Conservation (phyloP, 37 sponge, comb jelly and placozoan species). For the Aplysina aerophoba region DNA sequence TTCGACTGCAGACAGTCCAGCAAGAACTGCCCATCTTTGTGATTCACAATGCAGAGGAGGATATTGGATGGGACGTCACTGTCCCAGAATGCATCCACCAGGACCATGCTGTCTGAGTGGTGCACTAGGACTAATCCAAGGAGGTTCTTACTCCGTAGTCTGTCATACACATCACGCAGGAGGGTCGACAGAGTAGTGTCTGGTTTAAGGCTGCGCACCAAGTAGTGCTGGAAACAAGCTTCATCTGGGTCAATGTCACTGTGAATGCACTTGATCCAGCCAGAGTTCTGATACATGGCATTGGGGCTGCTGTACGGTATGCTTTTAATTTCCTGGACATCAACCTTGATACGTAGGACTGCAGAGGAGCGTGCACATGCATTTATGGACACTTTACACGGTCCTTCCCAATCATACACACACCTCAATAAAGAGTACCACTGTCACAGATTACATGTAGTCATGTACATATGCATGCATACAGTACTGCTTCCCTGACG, state of each 20-base stretch:
- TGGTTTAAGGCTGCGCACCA: background rate
- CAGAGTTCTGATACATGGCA: background rate
- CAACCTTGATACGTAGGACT: constrained; percentile 37
- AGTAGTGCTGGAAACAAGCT: background rate
- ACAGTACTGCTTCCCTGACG: too few species aligned
- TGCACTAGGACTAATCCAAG: background rate
- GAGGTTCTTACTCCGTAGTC: background rate
- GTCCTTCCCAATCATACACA: too few species aligned
- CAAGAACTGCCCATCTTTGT: background rate
- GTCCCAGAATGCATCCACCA: background rate
- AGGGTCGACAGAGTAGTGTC: background rate
- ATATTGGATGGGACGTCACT: background rate
- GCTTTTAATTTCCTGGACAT: constrained; percentile 50
- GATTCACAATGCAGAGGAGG: background rate
- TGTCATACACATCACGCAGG: background rate
- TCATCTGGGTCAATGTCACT: background rate
- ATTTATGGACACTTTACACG: too few species aligned
- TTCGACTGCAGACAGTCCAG: background rate
- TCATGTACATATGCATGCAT: too few species aligned
- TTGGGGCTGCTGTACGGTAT: constrained; percentile 6
- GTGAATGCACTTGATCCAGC: background rate
- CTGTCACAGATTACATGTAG: too few species aligned
- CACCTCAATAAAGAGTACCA: too few species aligned
- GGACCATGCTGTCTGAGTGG: background rate
- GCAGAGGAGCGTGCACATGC: constrained; percentile 20